Evolutionary conservation across 2,113 vertebrate species (phyloP), one percentile per base, ranked within the genome.

Genomic region (Alligator sinensis): DNA sequence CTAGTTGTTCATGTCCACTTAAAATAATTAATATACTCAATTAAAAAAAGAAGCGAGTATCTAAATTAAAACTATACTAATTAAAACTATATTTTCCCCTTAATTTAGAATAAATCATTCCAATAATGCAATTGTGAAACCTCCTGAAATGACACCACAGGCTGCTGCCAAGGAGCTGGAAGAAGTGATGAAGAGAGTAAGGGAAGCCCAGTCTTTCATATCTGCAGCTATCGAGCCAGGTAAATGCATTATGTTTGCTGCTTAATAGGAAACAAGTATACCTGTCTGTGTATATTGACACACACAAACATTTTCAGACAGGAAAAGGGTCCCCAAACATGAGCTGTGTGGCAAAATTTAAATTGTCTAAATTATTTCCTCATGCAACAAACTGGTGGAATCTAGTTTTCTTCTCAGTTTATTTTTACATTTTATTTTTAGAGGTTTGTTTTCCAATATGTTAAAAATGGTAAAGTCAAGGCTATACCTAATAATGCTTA

Each of bases 91-190:
- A 83, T 3, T 66, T 64, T 62, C 95, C 24, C 61, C n/a, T 93
- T 90, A 80, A 90, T 91, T 95, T 97, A 99, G 99, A 98, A 99
- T 99, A 94, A 99, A 99, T 98, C 99, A 99, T 98, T 99, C 99
- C 98, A 99, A 99, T 97, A 99, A 99, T 87, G 99, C 99, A 96
- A 99, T 99, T 90, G 99, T 99, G 86, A 99, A 99, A 89, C 99
- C 99, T 25, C 99, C 99, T 76, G 99, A 99, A 98, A 97, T 99
- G 98, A 99, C 99, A 13, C 98, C 99, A 4, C 99, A 99, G 97
- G 99, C 99, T 77, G 99, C 99, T 87, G 99, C 99, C 68, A 99
- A 99, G 96, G 99, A 99, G 68, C 98, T 99, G 38, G 99, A 99
- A 96, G 99, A 98, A 86, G 99, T 99, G 94, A 99, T 99, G 99